Conservation (phyloP, 2,797 vertebrate species). For the Tenualosa thibaudeaui region DNA sequence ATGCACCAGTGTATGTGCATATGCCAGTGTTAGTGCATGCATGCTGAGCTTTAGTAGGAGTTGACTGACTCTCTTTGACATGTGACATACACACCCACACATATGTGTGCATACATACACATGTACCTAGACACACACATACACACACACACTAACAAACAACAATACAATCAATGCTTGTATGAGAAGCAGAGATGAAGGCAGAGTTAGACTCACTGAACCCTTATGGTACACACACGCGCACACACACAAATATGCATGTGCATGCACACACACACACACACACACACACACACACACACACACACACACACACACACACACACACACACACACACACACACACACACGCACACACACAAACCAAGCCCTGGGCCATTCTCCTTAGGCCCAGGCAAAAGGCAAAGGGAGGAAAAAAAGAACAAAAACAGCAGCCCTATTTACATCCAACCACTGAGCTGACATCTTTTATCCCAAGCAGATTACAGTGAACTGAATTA, state of each 20-base stretch:
- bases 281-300: slow-evolving; percentile 14
- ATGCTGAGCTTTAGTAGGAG: not conserved
- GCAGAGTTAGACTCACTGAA: too few relatives aligned
- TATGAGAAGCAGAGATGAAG: too few relatives aligned
- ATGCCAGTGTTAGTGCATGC: not conserved
- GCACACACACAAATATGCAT: not conserved
- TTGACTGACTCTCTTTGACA: not conserved
- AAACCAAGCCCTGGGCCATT: not conserved
- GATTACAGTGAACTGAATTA: slow-evolving; percentile 9
- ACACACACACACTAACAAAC: not conserved
- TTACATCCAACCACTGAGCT: slow-evolving; percentile 3
- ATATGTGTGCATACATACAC: not conserved
- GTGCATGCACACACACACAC: not conserved
- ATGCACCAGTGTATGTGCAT: not conserved
- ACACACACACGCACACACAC: not conserved
- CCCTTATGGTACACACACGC: not conserved
- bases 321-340: not conserved
- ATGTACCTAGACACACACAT: not conserved
- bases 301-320: not conserved
- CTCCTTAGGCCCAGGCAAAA: not conserved
- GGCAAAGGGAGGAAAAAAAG: too few relatives aligned
- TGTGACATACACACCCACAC: not conserved
- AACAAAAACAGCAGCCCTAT: not conserved
- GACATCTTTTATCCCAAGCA: slow-evolving; percentile 11
- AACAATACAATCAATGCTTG: not conserved